Evolutionary conservation across 2,797 vertebrate genomes (phyloP).

Genomic region (Petrocephalus sullivani): DNA sequence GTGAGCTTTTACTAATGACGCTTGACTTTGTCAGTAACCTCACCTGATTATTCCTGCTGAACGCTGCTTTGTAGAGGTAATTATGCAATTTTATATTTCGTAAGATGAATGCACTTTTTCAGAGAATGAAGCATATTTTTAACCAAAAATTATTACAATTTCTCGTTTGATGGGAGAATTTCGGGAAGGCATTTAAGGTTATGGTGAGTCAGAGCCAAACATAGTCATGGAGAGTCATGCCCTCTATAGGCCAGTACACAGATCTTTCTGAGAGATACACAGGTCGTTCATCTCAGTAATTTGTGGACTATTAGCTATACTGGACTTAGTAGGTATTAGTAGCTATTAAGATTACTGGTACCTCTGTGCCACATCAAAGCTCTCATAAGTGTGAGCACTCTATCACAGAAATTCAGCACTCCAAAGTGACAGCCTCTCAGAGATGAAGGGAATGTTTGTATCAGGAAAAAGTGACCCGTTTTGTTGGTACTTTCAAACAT

Average conservation of each 20-base stretch:
- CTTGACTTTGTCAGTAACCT: not conserved
- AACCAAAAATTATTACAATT: slow-evolving; percentile 40
- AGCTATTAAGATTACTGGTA: not conserved
- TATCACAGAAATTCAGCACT: not conserved
- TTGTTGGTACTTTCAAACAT: not conserved
- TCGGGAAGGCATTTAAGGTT: not conserved
- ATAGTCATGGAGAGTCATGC: not conserved
- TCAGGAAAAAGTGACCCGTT: not conserved
- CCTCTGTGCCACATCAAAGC: not conserved
- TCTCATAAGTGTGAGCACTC: not conserved
- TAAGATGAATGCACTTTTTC: slow-evolving; percentile 44
- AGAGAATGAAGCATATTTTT: slow-evolving; percentile 33
- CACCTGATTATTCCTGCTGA: not conserved
- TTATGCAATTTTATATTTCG: not conserved
- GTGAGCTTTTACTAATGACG: not conserved
- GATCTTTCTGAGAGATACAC: not conserved
- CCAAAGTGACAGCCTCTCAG: not conserved
- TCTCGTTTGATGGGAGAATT: slow-evolving; percentile 16
- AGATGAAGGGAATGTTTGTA: not conserved
- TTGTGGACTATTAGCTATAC: not conserved
- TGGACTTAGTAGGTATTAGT: not conserved
- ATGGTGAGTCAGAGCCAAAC: not conserved
- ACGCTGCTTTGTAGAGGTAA: not conserved
- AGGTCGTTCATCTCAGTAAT: not conserved
- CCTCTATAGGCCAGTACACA: not conserved